A percentile compares a stretch with the other conserved stretches of the same genome.
phyloP scores from a whole-genome alignment of 2,113 vertebrate species.

The Mormyrus lacerda region DNA sequence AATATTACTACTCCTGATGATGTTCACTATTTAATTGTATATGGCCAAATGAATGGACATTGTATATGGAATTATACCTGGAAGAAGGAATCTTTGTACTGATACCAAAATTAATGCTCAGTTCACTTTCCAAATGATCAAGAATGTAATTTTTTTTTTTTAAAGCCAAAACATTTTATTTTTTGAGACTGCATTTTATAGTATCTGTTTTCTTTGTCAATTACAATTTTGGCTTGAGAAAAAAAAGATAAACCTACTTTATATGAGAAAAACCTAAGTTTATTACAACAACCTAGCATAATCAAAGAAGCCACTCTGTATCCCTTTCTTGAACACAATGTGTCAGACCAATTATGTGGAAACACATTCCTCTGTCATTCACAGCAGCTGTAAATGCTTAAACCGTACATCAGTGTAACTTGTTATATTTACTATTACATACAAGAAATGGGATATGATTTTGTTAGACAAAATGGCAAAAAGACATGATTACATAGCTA shows the following conservation, averaged over 20 bases:
- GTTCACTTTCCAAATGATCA: not conserved
- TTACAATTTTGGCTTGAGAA: not conserved
- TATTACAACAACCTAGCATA: slow-evolving; percentile 2
- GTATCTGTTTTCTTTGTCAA: not conserved
- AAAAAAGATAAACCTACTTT: not conserved
- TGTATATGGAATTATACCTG: not conserved
- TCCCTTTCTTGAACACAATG: not conserved
- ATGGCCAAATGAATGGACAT: not conserved
- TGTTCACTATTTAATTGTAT: not conserved
- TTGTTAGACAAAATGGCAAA: slow-evolving; percentile 13
- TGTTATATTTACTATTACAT: slow-evolving; percentile 2
- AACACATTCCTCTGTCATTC: not conserved
- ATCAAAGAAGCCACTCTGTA: not conserved
- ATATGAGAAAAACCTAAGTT: slow-evolving; percentile 16
- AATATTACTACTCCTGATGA: no score
- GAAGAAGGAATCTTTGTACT: not conserved
- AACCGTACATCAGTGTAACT: not conserved
- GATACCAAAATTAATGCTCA: not conserved
- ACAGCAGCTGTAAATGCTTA: not conserved
- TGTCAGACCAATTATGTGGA: not conserved
- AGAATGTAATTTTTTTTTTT: not conserved
- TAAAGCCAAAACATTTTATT: not conserved
- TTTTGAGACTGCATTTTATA: not conserved
- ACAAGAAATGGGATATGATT: not conserved
- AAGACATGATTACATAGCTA: slow-evolving; percentile 20